Conservation (phyloP, 2,113 vertebrate species). For the Oophaga pumilio region DNA sequence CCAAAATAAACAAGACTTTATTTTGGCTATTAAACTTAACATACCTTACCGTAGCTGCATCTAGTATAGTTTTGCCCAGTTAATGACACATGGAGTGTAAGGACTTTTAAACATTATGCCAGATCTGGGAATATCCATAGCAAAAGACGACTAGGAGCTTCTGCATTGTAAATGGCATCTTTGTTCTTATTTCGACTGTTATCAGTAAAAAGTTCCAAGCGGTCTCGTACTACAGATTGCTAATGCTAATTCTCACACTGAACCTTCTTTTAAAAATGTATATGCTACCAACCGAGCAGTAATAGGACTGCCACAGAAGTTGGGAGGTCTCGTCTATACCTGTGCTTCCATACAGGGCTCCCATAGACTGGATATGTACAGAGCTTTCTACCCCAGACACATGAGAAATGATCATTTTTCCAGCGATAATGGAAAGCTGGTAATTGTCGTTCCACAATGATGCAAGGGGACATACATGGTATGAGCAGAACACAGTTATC, state of each 20-base stretch:
- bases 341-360: too few relatives aligned
- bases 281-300: too few relatives aligned
- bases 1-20: constrained; percentile 28
- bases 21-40: constrained; percentile 29
- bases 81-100: constrained; percentile 23
- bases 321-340: too few relatives aligned
- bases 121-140: neutral
- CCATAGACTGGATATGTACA: too few relatives aligned
- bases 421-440: too few relatives aligned
- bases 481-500: too few relatives aligned
- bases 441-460: too few relatives aligned
- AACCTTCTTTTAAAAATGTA: neutral
- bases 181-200: neutral
- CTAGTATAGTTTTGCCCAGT: constrained; percentile 21
- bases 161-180: neutral
- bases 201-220: too few relatives aligned
- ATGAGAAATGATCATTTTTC: too few relatives aligned
- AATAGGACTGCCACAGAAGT: too few relatives aligned
- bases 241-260: neutral
- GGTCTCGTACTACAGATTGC: neutral
- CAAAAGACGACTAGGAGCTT: neutral
- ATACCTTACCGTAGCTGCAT: neutral
- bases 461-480: too few relatives aligned
- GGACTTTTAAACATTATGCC: constrained; percentile 38
- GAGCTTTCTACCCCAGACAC: too few relatives aligned